phyloP scores from a whole-genome alignment of 2,888 invertebrate genomes.

The Rosalia funebris region DNA sequence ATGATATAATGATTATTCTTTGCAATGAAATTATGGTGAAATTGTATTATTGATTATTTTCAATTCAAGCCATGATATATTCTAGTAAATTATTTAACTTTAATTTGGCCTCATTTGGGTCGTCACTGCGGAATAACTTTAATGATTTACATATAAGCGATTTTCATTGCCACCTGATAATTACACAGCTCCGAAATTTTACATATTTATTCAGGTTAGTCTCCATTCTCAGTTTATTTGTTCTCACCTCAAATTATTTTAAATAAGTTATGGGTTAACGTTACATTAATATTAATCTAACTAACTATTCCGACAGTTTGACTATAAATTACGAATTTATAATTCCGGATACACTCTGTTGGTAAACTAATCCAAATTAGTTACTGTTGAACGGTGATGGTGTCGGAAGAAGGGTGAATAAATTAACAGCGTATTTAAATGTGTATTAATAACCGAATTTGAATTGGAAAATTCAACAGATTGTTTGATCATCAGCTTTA shows the following conservation, averaged over 20 bases:
- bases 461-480: not conserved
- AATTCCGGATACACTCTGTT: not conserved
- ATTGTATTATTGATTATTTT: no score
- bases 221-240: no score
- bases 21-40: no score
- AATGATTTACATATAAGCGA: no score
- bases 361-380: not conserved
- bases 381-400: not conserved
- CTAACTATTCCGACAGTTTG: not conserved
- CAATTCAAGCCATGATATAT: no score
- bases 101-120: no score
- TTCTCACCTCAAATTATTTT: not conserved
- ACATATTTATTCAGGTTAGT: no score
- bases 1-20: no score
- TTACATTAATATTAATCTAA: not conserved
- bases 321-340: not conserved
- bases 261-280: not conserved
- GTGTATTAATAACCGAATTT: not conserved
- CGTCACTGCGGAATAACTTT: no score
- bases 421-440: not conserved
- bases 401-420: not conserved
- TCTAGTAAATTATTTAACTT: no score
- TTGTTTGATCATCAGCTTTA: not conserved
- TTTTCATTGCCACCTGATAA: no score
- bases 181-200: no score